Conservation (phyloP, 2,113 vertebrate species). For the Edolisoma coerulescens region DNA sequence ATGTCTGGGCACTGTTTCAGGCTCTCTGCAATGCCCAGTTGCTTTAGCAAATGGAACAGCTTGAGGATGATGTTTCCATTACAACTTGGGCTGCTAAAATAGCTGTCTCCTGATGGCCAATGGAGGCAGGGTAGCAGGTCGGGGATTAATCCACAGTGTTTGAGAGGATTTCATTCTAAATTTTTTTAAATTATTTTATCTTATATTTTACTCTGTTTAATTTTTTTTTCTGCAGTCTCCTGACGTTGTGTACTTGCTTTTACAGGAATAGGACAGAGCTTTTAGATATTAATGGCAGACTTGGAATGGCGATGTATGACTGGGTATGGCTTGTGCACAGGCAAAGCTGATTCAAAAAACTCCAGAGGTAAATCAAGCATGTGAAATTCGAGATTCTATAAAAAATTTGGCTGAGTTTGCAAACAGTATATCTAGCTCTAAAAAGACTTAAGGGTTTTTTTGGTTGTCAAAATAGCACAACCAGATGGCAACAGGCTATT, state of each 20-base stretch:
- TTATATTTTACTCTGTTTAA: background rate
- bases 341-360: background rate
- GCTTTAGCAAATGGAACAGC: background rate
- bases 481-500: constrained; percentile 56
- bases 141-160: background rate
- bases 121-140: background rate
- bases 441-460: constrained; percentile 26
- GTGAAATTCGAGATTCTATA: background rate
- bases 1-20: background rate
- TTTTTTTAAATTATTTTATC: background rate
- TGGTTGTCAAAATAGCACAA: constrained; percentile 47
- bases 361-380: background rate
- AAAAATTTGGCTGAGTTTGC: constrained; percentile 47
- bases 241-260: background rate
- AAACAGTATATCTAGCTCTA: constrained; percentile 46
- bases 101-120: background rate
- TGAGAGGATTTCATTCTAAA: background rate
- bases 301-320: background rate
- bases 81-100: background rate
- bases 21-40: background rate
- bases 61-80: background rate
- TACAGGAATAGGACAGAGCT: background rate
- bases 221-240: background rate
- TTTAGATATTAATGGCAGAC: background rate
- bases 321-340: background rate